Evolutionary conservation across 2,888 invertebrate genomes (phyloP).

Genomic region (Drosophila diplacantha): DNA sequence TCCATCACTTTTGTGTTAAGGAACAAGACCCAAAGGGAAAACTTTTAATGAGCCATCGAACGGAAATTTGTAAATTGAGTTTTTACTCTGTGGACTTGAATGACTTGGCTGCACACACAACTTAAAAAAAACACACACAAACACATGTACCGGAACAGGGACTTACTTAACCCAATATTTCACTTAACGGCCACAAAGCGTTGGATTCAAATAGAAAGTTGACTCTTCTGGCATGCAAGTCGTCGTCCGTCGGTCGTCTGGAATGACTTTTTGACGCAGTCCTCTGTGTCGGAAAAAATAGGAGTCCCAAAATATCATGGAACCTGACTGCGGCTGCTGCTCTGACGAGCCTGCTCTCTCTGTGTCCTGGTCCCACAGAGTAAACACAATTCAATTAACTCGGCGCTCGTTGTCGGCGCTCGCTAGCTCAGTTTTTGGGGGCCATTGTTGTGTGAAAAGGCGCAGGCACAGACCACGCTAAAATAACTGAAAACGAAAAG

Average conservation of each 20-base stretch:
- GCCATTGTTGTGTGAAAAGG: conserved; percentile 58
- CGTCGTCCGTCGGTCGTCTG: conserved; percentile 9
- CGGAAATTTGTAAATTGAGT: conserved; percentile 44
- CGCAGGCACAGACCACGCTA: conserved; percentile 48
- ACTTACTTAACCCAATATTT: conserved; percentile 16
- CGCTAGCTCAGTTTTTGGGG: conserved; percentile 33
- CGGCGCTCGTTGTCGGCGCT: conserved; percentile 58
- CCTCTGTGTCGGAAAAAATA: conserved; percentile 29
- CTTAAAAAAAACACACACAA: neutral
- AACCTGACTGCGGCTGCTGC: conserved; percentile 7
- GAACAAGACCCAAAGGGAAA: conserved; percentile 51
- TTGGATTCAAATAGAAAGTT: conserved; percentile 31
- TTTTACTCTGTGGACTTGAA: conserved; percentile 7
- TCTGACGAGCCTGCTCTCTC: conserved; percentile 12
- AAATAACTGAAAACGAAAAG: too few species aligned
- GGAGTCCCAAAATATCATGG: conserved; percentile 40
- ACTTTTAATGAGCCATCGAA: conserved; percentile 65
- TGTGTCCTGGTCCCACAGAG: conserved; percentile 53
- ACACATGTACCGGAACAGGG: neutral
- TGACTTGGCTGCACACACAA: neutral
- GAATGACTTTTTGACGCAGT: conserved; percentile 34
- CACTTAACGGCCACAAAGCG: conserved; percentile 14
- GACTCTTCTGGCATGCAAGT: conserved; percentile 29
- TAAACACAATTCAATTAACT: conserved; percentile 73
- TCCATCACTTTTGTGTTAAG: conserved; percentile 12